Base-by-base conservation (phyloP, 2,888 invertebrate genomes). In the Leucophenga maculata region DNA sequence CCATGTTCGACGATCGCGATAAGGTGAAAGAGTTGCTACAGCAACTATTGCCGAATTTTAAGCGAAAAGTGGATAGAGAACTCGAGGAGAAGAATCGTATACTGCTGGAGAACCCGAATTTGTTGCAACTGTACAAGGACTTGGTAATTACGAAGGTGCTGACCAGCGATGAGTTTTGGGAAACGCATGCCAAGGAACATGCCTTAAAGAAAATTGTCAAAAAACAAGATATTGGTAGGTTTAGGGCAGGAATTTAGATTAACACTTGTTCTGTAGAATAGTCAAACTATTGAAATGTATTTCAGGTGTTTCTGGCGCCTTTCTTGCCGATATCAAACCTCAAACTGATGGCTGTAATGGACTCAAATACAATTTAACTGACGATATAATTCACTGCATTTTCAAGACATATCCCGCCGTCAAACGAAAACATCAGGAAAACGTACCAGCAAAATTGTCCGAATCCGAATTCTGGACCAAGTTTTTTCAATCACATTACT, bases 371-470 rank as follows among this genome's bases (percentile, higher is more conserved):
- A 99, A 99, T 89, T 92, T 99, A 65, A 98, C 98, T 4, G 93
- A 95, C 68, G 99, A 99, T 88, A 94, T 98, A 68, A 98, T 99
- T 87, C 96, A 98, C 85, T 97, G 97, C 81, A 98, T 99, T 90
- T 99, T 99, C 89, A 97, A 97, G 90, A 99, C 99, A 72, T 99
- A 99, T 91, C 99, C 99, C 20, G 97, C 98, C 77, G 99, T 99
- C 0, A 94, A 97, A 85, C 95, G 94, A 90, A 99, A 99, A 91
- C 98, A 99, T 88, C 90, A 94, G 70, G 99, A 99, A 88, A 94
- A 97, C 89, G 99, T 99, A 48, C 99, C 99, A 39, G 92, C 94
- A 74, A 96, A 97, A 90, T 92, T 99, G 92, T 93, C 95, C 0
- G 99, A 99, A 90, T 93, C 95, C 0, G 98, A 98, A 85, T 99